phyloP scores from a whole-genome alignment of 2,113 vertebrate genomes.

The Nesospiza acunhae region DNA sequence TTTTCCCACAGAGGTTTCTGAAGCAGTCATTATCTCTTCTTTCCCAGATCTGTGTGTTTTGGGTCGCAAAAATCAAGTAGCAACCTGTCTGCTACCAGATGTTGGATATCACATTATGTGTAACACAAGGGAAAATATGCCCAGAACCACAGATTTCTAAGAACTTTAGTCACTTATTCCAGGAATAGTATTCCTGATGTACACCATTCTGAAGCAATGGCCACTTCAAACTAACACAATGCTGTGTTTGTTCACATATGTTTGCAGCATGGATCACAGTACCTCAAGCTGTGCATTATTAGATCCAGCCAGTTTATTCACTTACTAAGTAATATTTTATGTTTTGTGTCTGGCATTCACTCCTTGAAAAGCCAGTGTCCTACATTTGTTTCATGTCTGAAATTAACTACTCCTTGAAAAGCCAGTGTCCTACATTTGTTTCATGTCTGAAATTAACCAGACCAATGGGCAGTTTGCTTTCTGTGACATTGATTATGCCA shows the following conservation, averaged over 20 bases:
- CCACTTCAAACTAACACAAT: not conserved
- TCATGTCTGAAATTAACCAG: not conserved
- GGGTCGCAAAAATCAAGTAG: not conserved
- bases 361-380: not conserved
- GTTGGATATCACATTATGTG: not conserved
- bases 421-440: not conserved
- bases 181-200: slow-evolving; percentile 37
- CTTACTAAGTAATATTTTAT: not conserved
- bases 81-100: slow-evolving; percentile 18
- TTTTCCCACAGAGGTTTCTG: not conserved
- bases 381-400: not conserved
- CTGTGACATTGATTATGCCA: not conserved
- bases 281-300: not conserved
- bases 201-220: not conserved
- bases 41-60: not conserved
- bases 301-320: not conserved
- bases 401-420: not conserved
- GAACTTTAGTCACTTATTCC: slow-evolving; percentile 49
- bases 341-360: not conserved
- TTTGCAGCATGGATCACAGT: not conserved
- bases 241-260: not conserved
- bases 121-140: not conserved
- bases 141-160: slow-evolving; percentile 56
- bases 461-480: not conserved
- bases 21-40: not conserved